Percentiles rank a stretch among this genome's conserved stretches.
These are phyloP conservation scores for Lymantria monacha DNA, from an alignment of 2,888 invertebrate genomes.

Conservation along the genomic window DNA sequence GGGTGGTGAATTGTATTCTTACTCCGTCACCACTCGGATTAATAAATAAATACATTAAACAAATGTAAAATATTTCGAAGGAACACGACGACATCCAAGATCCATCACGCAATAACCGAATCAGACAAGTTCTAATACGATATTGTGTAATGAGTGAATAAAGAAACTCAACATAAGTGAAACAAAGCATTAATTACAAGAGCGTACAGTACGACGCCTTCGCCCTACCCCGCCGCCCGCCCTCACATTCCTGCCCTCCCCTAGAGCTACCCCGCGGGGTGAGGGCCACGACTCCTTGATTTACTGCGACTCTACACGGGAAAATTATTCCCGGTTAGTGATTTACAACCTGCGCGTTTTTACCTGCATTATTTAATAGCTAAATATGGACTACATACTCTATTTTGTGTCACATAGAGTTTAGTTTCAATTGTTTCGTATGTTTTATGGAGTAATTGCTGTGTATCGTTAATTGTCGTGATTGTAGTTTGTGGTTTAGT, in stretches of 20 bases:
- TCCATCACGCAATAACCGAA: conserved; percentile 4
- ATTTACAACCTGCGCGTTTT: conserved; percentile 62
- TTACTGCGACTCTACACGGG: conserved; percentile 48
- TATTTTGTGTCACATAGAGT: conserved; percentile 17
- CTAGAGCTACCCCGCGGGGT: conserved; percentile 4
- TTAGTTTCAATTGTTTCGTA: conserved; percentile 10
- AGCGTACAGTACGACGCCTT: conserved; percentile 14
- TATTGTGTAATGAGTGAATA: conserved; percentile 15
- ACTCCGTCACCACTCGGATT: too few species aligned
- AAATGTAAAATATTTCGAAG: too few species aligned
- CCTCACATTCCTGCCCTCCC: conserved; percentile 1
- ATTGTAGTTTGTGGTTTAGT: conserved; percentile 19
- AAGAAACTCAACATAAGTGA: conserved; percentile 30
- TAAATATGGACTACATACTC: conserved; percentile 18
- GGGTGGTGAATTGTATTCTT: too few species aligned
- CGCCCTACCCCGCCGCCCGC: background rate
- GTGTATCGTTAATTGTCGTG: conserved; percentile 35
- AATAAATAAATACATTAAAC: too few species aligned
- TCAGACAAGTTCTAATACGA: conserved; percentile 15
- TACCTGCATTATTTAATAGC: conserved; percentile 49
- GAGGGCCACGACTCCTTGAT: conserved; percentile 31
- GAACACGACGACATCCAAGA: background rate
- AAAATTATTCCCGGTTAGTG: conserved; percentile 66
- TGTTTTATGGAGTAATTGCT: conserved; percentile 27
- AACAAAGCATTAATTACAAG: conserved; percentile 39